Base-by-base conservation (phyloP, 2,113 vertebrate genomes). In the Prionailurus bengalensis region DNA sequence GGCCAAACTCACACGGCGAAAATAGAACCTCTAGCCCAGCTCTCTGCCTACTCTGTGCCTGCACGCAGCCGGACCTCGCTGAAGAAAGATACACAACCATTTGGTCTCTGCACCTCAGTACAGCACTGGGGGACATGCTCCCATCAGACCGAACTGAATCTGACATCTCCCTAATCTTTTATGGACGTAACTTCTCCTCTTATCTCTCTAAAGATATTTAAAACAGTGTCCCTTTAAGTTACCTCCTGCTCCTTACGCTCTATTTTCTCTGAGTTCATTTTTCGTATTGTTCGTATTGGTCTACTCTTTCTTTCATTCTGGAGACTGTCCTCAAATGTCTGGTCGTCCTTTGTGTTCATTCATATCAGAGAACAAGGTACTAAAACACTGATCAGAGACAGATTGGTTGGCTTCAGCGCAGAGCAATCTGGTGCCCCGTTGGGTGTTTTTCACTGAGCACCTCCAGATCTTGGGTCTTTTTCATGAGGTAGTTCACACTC, bases 331-430 rank as follows among this genome's bases (percentile, higher is more conserved):
- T 94, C 51, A 65, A 86, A 73, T 86, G 14, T 82, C 87, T 92
- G 97, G 39, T 25, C 33, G 58, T 29, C 5, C 58, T 48, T 73
- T 51, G 33, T 42, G n/a, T 51, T 66, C 65, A 66, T 82, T 79
- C 94, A 91, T 45, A 82, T 68, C 70, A 89, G 95, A 89, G 86
- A 95, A 79, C n/a, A 83, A 68, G 55, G 51, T 58, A 80, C 21
- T 65, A 15, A 61, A 71, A 89, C 21, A 5, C 63, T 79, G 4
- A 33, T 15, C 53, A 25, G 73, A 93, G n/a, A 97, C 53, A 39
- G 61, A 82, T 74, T 65, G 31, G 29, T 71, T 84, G 55, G 42
- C 78, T 93, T 78, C 21, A 16, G 29, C 55, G 4, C 29, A 76
- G 51, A 61, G 51, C 21, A 93, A 83, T 36, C 55, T 83, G 31